Conservation (phyloP, 1,140 invertebrate genomes). For the Caerostris darwini region DNA sequence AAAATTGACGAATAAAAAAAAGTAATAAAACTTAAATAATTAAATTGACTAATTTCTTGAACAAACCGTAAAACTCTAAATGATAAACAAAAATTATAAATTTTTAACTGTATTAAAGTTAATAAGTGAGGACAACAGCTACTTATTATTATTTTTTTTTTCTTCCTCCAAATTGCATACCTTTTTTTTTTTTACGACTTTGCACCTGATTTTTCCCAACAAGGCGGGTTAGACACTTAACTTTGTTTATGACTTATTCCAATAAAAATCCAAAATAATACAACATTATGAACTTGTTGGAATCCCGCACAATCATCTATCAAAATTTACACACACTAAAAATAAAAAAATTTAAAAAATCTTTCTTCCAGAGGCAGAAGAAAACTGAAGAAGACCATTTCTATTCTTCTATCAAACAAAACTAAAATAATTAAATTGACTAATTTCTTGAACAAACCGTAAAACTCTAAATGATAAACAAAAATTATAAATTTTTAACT, state of each 20-base stretch:
- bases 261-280: constrained; percentile 24
- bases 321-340: constrained; percentile 9
- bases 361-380: not conserved
- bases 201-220: not conserved
- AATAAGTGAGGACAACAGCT: not conserved
- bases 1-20: too few species aligned
- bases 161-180: too few species aligned
- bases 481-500: too few species aligned
- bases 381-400: not conserved
- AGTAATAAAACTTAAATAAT: too few species aligned
- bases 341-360: not conserved
- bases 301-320: constrained; percentile 36
- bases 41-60: too few species aligned
- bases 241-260: constrained; percentile 48
- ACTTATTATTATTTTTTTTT: not conserved
- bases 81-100: too few species aligned
- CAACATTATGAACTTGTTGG: constrained; percentile 54
- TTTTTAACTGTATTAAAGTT: too few species aligned
- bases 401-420: constrained; percentile 53
- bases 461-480: too few species aligned
- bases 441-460: too few species aligned
- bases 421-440: too few species aligned
- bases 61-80: too few species aligned
- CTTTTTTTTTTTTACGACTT: not conserved
- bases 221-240: not conserved